phyloP scores from a whole-genome alignment of 2,113 vertebrate species.

The Cinclus mexicanus region DNA sequence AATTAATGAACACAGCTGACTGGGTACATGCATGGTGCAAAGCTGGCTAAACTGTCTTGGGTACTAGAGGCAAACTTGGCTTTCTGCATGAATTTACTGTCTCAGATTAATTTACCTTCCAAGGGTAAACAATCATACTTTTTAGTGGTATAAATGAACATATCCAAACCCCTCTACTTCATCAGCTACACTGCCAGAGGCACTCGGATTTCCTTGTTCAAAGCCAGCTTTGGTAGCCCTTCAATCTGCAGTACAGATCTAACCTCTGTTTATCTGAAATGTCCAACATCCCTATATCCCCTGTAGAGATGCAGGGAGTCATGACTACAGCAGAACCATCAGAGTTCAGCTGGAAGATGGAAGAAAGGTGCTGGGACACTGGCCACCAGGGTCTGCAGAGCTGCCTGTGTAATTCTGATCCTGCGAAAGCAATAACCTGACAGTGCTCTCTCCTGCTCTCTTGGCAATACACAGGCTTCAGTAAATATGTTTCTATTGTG shows the following conservation, averaged over 20 bases:
- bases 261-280: neutral
- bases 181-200: neutral
- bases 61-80: neutral
- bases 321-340: neutral
- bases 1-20: neutral
- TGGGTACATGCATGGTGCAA: neutral
- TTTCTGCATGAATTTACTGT: neutral
- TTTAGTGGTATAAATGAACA: neutral
- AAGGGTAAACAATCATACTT: neutral
- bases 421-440: neutral
- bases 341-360: neutral
- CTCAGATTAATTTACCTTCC: neutral
- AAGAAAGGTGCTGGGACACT: accelerated
- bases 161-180: neutral
- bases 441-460: neutral
- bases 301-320: neutral
- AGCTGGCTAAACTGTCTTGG: neutral
- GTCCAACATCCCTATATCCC: accelerated
- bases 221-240: neutral
- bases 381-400: neutral
- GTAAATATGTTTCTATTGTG: conserved; percentile 1
- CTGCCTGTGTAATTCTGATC: neutral
- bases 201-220: neutral
- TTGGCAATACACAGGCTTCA: neutral
- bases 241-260: neutral